phyloP scores from a whole-genome alignment of 2,113 vertebrate species.

The pig (Sus scrofa) region DNA sequence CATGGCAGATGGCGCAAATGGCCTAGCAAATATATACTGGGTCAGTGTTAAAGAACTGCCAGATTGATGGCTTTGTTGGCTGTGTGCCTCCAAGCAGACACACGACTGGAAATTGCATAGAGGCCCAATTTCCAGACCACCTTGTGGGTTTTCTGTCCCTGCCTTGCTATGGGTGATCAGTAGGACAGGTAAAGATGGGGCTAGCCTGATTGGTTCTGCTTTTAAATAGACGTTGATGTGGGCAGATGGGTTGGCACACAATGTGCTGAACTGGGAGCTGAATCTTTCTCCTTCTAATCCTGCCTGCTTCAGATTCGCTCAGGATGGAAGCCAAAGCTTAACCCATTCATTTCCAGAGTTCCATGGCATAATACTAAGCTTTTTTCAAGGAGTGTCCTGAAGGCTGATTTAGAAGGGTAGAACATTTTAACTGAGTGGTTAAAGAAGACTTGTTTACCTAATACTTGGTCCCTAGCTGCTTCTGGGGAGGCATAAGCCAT shows the following conservation, averaged over 20 bases:
- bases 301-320: conserved; percentile 60
- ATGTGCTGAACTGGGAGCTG: conserved; percentile 64
- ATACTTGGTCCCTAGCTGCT: background rate
- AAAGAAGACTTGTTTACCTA: background rate
- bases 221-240: conserved; percentile 76
- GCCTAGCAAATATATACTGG: conserved; percentile 88
- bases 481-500: background rate
- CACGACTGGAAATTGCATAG: conserved; percentile 69
- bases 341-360: conserved; percentile 71
- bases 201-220: conserved; percentile 51
- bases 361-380: background rate
- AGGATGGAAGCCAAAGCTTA: conserved; percentile 68
- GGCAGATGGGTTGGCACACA: conserved; percentile 81
- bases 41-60: conserved; percentile 86
- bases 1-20: conserved; percentile 89
- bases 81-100: conserved; percentile 77
- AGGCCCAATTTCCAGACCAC: conserved; percentile 74
- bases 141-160: conserved; percentile 68
- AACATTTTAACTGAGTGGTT: background rate
- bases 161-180: conserved; percentile 51
- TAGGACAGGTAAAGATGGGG: conserved; percentile 76
- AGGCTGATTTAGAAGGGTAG: background rate
- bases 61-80: conserved; percentile 87
- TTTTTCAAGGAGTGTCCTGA: background rate
- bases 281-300: conserved; percentile 73